These are phyloP conservation scores for Belgica antarctica DNA, from an alignment of 2,888 invertebrate species.

Conservation along the genomic window DNA sequence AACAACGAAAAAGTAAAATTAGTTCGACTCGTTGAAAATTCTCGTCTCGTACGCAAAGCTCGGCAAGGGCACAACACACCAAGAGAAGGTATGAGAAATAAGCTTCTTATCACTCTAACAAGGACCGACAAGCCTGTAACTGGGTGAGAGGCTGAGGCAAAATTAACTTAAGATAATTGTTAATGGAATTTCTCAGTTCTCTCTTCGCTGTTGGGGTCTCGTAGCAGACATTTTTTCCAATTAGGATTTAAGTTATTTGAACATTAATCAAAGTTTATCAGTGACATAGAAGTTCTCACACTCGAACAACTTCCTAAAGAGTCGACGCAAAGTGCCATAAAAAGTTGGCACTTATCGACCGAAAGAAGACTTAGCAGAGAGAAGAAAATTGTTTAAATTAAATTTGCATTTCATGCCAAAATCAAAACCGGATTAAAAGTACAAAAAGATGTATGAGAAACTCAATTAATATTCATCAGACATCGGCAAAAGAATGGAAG, in stretches of 20 bases:
- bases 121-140: not conserved
- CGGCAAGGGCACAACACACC: too few species aligned
- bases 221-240: not conserved
- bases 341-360: too few species aligned
- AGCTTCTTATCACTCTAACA: conserved; percentile 41
- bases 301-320: not conserved
- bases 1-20: not conserved
- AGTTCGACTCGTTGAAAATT: not conserved
- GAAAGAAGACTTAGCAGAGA: too few species aligned
- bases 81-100: not conserved
- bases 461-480: conserved; percentile 39
- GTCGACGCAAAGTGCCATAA: too few species aligned
- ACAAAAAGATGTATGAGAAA: conserved; percentile 34
- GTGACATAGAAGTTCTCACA: not conserved
- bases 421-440: conserved; percentile 22
- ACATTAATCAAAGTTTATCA: conserved; percentile 11
- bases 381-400: too few species aligned
- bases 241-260: not conserved
- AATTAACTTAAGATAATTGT: not conserved
- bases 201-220: not conserved
- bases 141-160: not conserved
- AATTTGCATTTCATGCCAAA: conserved; percentile 4
- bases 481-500: not conserved
- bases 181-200: not conserved
- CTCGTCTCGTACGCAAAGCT: not conserved